phyloP scores from a whole-genome alignment of 2,888 invertebrate genomes.

The Cataglyphis altisquamis region DNA sequence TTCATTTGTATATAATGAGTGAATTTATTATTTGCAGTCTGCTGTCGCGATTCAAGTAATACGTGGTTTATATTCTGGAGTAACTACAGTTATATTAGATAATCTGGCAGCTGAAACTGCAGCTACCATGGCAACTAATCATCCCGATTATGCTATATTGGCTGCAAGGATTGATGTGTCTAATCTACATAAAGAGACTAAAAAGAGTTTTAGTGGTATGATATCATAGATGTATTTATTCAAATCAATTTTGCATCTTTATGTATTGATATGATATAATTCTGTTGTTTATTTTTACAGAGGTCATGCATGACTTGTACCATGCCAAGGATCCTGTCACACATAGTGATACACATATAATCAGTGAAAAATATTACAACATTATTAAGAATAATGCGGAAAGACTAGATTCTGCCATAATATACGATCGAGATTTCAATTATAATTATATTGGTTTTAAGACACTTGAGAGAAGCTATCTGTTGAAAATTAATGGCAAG shows the following conservation, averaged over 20 bases:
- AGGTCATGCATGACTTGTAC: constrained; percentile 96
- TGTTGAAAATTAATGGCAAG: constrained; percentile 96
- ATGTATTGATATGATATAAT: background rate
- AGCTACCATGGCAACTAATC: constrained; percentile 98
- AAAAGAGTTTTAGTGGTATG: constrained; percentile 95
- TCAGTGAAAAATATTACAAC: constrained; percentile 93
- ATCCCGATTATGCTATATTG: constrained; percentile 97
- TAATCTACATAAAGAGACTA: constrained; percentile 99
- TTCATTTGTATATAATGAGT: background rate
- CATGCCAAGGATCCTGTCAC: constrained; percentile 92
- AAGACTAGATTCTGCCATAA: constrained; percentile 96
- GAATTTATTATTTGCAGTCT: constrained; percentile 87
- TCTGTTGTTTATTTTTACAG: constrained; percentile 87
- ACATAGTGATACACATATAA: constrained; percentile 92
- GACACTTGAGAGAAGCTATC: constrained; percentile 97
- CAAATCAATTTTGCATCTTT: background rate
- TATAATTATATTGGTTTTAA: constrained; percentile 99
- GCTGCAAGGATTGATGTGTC: constrained; percentile 98
- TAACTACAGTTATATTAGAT: constrained; percentile 98
- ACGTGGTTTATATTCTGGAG: constrained; percentile 97
- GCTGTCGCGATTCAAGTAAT: constrained; percentile 97
- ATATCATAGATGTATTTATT: constrained; percentile 14
- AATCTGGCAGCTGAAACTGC: constrained; percentile 99
- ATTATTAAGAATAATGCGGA: constrained; percentile 96
- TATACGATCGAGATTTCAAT: constrained; percentile 98